phyloP scores from a whole-genome alignment of 2,113 vertebrate species.

The Stegostoma tigrinum region DNA sequence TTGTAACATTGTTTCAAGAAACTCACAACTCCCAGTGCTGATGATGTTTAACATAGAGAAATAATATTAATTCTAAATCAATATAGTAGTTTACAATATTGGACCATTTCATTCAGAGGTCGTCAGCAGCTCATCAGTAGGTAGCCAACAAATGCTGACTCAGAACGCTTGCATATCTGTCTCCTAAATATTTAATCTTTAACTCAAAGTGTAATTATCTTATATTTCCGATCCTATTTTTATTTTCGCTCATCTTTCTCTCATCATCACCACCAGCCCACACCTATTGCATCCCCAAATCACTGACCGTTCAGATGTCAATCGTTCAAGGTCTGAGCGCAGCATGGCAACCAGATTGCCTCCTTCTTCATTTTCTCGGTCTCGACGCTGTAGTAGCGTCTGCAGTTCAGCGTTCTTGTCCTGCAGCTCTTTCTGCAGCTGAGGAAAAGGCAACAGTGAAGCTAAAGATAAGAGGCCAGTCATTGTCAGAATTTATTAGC shows the following conservation, averaged over 20 bases:
- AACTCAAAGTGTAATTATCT: background rate
- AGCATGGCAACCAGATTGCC: constrained; percentile 72
- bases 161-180: background rate
- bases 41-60: background rate
- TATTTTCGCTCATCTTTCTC: background rate
- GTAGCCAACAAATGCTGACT: background rate
- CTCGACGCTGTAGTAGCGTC: constrained; percentile 60
- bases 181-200: background rate
- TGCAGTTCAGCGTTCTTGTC: constrained; percentile 65
- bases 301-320: constrained; percentile 67
- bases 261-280: background rate
- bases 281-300: background rate
- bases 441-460: constrained; percentile 39
- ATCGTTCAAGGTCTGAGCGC: constrained; percentile 62
- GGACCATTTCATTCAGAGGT: background rate
- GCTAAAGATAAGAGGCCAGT: background rate
- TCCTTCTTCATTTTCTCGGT: constrained; percentile 73
- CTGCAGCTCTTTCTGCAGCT: constrained; percentile 68
- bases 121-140: background rate
- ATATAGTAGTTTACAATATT: background rate
- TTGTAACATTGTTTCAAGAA: background rate
- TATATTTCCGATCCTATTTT: too few relatives aligned
- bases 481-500: background rate
- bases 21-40: background rate
- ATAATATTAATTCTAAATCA: background rate